Conservation (phyloP, 1,140 invertebrate species). For the Drosophila arawakana region DNA sequence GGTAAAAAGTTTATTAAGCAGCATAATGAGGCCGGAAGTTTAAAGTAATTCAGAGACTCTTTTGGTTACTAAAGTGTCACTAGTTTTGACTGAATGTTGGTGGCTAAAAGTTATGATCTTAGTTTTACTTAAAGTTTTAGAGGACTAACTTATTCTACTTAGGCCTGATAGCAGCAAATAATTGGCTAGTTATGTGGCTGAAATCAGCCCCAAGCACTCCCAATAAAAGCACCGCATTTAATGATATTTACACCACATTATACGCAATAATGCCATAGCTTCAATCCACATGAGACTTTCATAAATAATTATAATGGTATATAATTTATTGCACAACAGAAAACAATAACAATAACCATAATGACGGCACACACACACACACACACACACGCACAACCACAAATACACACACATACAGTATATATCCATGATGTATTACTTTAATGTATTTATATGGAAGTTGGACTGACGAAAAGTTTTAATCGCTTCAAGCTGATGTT, state of each 20-base stretch:
- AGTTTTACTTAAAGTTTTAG: not conserved
- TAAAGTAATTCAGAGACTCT: not conserved
- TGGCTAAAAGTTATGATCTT: not conserved
- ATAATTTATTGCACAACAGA: constrained; percentile 72
- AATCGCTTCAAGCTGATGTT: constrained; percentile 52
- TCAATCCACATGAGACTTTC: constrained; percentile 38
- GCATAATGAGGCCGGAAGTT: not conserved
- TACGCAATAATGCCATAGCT: constrained; percentile 32
- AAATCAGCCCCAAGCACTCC: constrained; percentile 11
- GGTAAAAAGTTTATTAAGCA: no score
- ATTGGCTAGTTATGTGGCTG: not conserved
- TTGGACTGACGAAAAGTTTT: constrained; percentile 72
- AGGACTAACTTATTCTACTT: not conserved
- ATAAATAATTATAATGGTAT: constrained; percentile 74
- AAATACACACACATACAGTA: constrained; percentile 27
- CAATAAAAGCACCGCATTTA: constrained; percentile 37
- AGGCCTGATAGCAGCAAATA: not conserved
- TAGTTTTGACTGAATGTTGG: not conserved
- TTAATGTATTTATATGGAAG: constrained; percentile 69
- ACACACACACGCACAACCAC: constrained; percentile 24
- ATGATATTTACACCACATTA: constrained; percentile 38
- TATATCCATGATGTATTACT: constrained; percentile 16
- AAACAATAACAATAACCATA: constrained; percentile 74
- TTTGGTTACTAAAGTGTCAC: no score
- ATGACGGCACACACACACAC: constrained; percentile 50